Base-by-base conservation (phyloP, 1,140 invertebrate species). In the Anagrus nilaparvatae region DNA sequence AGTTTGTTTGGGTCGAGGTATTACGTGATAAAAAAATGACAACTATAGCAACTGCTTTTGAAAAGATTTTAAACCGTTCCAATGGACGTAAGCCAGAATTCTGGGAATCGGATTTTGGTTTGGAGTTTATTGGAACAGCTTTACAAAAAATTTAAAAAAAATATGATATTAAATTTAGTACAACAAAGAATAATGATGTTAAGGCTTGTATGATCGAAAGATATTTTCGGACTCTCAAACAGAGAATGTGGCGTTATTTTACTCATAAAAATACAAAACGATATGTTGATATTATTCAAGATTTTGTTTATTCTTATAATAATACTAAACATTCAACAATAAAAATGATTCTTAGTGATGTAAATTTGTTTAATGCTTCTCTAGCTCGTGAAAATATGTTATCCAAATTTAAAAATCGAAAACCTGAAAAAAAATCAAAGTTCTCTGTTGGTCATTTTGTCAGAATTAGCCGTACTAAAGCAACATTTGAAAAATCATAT, bases 1-100 rank as follows among this genome's bases (percentile, higher is more conserved):
- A 61, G 42, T 59, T 47, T 44, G 54, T 51, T 6, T 65, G 46
- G 52, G 52, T 49, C 5, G 28, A 58, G 20, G 53, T 58, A 8
- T 16, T 66, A 20, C 51, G 50, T 45, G 47, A 46, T 3, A 66
- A 65, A 50, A 53, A 45, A 13, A 44, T 35, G 2, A 21, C 42
- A 5, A 32, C 21, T 16, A 24, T 37, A 5, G 3, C 27, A 1
- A 12, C 5, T 3, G 36, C 36, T 4, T 38, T 38, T 14, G 10
- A 38, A 29, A 28, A 38, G 20, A 38, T 28, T 18, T 20, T 38
- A 8, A 29, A 29, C 8, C 29, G 29, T 30, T 9, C 29, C n/a
- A 14, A n/a, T 7, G 14, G 14, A 7, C 10, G 29, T n/a, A 5
- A 5, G 5, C 29, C 29, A 30, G 8, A n/a, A 9, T 19, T 20